These are phyloP conservation scores for Eilema griseolum DNA, from an alignment of 2,888 invertebrate genomes.

Conservation along the genomic window DNA sequence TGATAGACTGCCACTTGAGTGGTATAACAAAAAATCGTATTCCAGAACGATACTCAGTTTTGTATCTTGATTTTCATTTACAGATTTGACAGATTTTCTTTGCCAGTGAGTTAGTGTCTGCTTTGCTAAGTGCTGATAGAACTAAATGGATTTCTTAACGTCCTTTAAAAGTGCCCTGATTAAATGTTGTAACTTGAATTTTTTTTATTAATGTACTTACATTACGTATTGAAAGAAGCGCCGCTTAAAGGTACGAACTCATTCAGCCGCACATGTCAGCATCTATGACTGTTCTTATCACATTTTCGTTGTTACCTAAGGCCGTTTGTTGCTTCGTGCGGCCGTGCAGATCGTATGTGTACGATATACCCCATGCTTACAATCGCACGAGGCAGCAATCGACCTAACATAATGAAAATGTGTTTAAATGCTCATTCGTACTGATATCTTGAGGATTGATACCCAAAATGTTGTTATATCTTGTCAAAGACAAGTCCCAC, in stretches of 20 bases:
- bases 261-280: constrained; percentile 9
- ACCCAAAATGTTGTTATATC: constrained; percentile 50
- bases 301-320: neutral
- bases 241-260: constrained; percentile 32
- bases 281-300: neutral
- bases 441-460: neutral
- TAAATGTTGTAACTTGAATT: neutral
- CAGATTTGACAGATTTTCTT: too few relatives aligned
- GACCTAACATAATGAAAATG: neutral
- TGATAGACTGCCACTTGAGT: too few relatives aligned
- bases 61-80: too few relatives aligned
- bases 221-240: constrained; percentile 61
- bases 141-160: neutral
- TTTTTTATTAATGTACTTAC: neutral
- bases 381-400: too few relatives aligned
- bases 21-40: too few relatives aligned
- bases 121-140: neutral
- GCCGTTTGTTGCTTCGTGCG: too few relatives aligned
- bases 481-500: constrained; percentile 57
- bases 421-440: neutral
- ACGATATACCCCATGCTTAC: too few relatives aligned
- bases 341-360: too few relatives aligned
- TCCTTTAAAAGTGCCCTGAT: neutral
- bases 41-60: too few relatives aligned
- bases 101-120: too few relatives aligned